phyloP scores from a whole-genome alignment of 1,140 invertebrate species.

The Drosophila kepulauana region DNA sequence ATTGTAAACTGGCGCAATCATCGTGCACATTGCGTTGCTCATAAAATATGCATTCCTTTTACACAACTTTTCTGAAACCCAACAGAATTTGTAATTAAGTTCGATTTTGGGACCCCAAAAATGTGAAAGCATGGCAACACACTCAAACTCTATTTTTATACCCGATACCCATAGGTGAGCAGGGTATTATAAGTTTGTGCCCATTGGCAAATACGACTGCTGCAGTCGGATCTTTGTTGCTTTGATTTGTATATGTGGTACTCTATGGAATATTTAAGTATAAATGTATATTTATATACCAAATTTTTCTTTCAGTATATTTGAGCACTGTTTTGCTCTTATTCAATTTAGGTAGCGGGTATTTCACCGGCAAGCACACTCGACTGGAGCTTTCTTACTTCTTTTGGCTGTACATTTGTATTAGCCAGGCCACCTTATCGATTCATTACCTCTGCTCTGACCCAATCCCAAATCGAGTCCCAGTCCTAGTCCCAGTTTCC shows the following conservation, averaged over 20 bases:
- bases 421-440: constrained; percentile 36
- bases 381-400: too few relatives aligned
- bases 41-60: constrained; percentile 24
- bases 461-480: neutral
- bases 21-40: constrained; percentile 10
- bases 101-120: neutral
- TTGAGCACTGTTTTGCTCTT: too few relatives aligned
- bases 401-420: constrained; percentile 55
- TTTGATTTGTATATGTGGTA: too few relatives aligned
- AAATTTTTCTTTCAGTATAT: too few relatives aligned
- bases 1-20: constrained; percentile 14
- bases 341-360: too few relatives aligned
- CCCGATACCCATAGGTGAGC: too few relatives aligned
- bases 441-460: constrained; percentile 36
- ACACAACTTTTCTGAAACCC: constrained; percentile 18
- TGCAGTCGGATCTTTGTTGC: too few relatives aligned
- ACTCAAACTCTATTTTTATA: neutral
- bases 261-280: too few relatives aligned
- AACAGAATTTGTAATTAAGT: constrained; percentile 33
- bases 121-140: neutral
- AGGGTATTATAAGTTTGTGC: too few relatives aligned
- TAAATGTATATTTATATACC: too few relatives aligned
- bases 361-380: too few relatives aligned
- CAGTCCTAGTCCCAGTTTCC: neutral
- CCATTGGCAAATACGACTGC: too few relatives aligned